Evolutionary conservation across 2,113 vertebrate genomes (phyloP).

Genomic region (Arizona elegans): DNA sequence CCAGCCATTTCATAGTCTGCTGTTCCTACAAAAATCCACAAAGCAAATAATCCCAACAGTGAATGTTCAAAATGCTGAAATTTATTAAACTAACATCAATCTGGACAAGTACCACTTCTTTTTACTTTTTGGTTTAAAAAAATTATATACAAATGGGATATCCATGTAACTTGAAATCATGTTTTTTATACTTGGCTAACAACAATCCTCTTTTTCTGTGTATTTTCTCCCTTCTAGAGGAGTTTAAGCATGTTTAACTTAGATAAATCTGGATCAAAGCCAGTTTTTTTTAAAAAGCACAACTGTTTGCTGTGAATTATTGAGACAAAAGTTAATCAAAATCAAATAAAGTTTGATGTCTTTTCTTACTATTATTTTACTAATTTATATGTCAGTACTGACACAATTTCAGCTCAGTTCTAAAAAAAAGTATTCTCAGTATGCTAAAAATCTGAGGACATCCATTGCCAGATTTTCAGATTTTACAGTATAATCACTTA

Average conservation of each 20-base stretch:
- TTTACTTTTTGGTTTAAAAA: background rate
- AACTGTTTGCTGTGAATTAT: background rate
- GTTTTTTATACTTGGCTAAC: constrained; percentile 38
- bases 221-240: background rate
- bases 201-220: constrained; percentile 13
- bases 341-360: background rate
- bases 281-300: constrained; percentile 12
- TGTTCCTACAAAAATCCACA: background rate
- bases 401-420: background rate
- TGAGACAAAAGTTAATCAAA: background rate
- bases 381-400: background rate
- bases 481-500: background rate
- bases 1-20: background rate
- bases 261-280: constrained; percentile 40
- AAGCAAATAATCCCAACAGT: background rate
- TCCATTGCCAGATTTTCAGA: background rate
- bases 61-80: background rate
- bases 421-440: background rate
- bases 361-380: background rate
- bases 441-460: background rate
- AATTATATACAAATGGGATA: background rate
- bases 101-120: background rate
- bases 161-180: background rate
- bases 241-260: constrained; percentile 35
- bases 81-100: background rate